Evolutionary conservation across 2,113 vertebrate genomes (phyloP), one percentile per base, ranked within the genome.

Genomic region (Nematolebias whitei): DNA sequence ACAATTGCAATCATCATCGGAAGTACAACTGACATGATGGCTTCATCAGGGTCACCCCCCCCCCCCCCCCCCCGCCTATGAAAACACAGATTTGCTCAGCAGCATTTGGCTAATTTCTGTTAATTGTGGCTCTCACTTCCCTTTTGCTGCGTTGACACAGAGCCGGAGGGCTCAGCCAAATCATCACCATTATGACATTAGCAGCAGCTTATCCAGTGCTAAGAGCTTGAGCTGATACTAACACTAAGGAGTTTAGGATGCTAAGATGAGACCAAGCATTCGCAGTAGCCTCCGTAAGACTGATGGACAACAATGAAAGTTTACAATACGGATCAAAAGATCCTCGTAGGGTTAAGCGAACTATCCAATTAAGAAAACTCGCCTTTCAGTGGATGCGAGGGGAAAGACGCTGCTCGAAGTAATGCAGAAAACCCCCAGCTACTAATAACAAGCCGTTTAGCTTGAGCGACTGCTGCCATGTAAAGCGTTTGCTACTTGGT

Each of bases 141-240:
- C 85, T 82, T 9, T 74, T 53, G 72, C 85, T 86, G 77, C 89
- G 87, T 78, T 86, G 86, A 88, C 89, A 87, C 84, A 86, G 78
- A 80, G 80, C 84, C 56, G 68, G 84, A 88, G 83, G 87, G 85
- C 88, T 89, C 78, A 90, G 87, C 88, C 87, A 87, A 90, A 91
- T 91, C 87, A 90, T 88, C 84, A 84, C 88, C 87, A 89, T 91
- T 90, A 91, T 91, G 88, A 91, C 90, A 90, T 91, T 90, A 91
- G 87, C 80, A 74, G 87, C 84, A 79, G 90, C 90, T 91, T 91
- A 91, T 90, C 90, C 90, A 88, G 80, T 52, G 74, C 88, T 91
- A 89, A 90, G 88, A 89, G 88, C 88, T 83, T 91, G 87, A 91
- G 86, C 90, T 87, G 87, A 90, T 90, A 89, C 90, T 82, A 91